phyloP scores from a whole-genome alignment of 2,797 vertebrate species.

The Heteromormyrus szaboi region DNA sequence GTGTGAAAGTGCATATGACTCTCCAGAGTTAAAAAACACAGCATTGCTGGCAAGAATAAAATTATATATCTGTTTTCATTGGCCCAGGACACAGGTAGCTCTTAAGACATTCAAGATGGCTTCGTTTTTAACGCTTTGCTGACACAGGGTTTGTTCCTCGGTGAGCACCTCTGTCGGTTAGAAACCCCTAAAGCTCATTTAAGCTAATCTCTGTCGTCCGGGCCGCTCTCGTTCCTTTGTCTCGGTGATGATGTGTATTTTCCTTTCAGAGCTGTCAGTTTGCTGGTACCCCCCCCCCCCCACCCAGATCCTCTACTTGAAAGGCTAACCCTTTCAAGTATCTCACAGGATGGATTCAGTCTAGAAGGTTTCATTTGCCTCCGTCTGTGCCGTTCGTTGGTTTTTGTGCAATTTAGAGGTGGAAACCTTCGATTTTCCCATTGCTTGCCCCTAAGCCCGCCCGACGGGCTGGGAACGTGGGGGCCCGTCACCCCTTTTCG shows the following conservation, averaged over 20 bases:
- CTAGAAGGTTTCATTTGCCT: constrained; percentile 42
- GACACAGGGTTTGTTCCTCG: constrained; percentile 1
- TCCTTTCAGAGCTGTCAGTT: not conserved
- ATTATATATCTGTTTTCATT: constrained; percentile 58
- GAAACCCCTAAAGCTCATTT: not conserved
- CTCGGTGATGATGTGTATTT: not conserved
- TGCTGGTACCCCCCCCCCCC: not conserved
- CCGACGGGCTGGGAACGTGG: constrained; percentile 56
- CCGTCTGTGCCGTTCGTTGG: constrained; percentile 42
- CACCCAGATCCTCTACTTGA: constrained; percentile 41
- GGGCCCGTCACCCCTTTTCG: constrained; percentile 43
- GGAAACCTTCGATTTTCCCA: constrained; percentile 64
- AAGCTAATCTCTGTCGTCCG: not conserved
- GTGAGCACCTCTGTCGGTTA: not conserved
- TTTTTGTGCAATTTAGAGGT: constrained; percentile 65
- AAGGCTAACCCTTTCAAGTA: constrained; percentile 34
- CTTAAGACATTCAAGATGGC: constrained; percentile 45
- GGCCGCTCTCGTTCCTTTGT: not conserved
- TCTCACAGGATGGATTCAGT: constrained; percentile 46
- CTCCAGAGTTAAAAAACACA: constrained; percentile 32
- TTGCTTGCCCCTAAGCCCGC: constrained; percentile 67
- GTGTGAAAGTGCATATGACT: constrained; percentile 42
- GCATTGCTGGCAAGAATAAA: constrained; percentile 42
- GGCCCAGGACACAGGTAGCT: constrained; percentile 46
- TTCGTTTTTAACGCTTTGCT: constrained; percentile 28